A percentile compares a stretch with the other conserved stretches of the same genome.
These are phyloP conservation scores for Sebastes dallii DNA, from an alignment of 2,797 vertebrate species.

Conservation along the genomic window DNA sequence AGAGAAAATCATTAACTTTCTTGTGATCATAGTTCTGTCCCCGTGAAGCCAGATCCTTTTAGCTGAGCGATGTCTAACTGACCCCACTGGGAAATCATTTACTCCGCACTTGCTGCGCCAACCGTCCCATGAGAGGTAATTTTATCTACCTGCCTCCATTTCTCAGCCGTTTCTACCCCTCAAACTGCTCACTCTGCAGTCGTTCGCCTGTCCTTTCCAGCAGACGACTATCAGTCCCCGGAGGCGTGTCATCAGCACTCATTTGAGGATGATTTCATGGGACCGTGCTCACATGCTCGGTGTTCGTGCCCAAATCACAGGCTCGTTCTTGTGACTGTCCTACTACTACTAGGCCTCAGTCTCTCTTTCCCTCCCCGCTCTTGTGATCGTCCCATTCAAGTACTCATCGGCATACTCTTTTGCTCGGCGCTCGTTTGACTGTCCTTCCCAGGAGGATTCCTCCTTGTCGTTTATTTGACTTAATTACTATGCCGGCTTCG, in stretches of 20 bases:
- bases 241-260: conserved; percentile 60
- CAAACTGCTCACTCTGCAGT: conserved; percentile 67
- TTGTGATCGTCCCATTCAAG: conserved; percentile 38
- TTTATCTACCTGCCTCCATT: conserved; percentile 73
- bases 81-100: conserved; percentile 79
- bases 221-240: conserved; percentile 30
- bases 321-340: conserved; percentile 31
- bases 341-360: conserved; percentile 28
- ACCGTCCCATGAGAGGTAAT: conserved; percentile 71
- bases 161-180: conserved; percentile 27
- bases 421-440: conserved; percentile 29
- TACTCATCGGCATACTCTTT: conserved; percentile 3
- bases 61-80: conserved; percentile 67
- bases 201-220: conserved; percentile 59
- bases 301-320: conserved; percentile 40
- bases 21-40: conserved; percentile 63
- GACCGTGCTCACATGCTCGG: conserved; percentile 16
- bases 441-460: conserved; percentile 73
- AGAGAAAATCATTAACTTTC: conserved; percentile 77
- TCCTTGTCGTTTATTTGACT: conserved; percentile 80
- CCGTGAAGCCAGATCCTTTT: conserved; percentile 52
- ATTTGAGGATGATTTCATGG: conserved; percentile 57
- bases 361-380: neutral
- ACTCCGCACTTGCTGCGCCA: conserved; percentile 62
- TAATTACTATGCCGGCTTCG: conserved; percentile 75